These are phyloP conservation scores for Xenotilapia flavipinnis DNA, from an alignment of 2,113 vertebrate genomes.

Conservation along the genomic window DNA sequence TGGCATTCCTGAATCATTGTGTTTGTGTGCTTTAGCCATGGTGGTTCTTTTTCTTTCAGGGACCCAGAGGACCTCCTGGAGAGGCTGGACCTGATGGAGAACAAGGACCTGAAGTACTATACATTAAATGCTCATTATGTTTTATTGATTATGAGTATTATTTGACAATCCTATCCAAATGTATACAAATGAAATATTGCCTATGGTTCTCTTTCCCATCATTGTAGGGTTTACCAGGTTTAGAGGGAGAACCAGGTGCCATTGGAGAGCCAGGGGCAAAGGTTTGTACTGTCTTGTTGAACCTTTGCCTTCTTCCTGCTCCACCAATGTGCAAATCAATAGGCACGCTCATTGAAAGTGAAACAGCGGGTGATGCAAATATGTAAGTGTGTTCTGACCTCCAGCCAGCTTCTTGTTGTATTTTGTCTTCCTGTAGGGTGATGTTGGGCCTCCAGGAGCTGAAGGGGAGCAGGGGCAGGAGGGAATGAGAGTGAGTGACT, in stretches of 20 bases:
- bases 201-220: background rate
- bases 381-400: background rate
- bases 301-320: background rate
- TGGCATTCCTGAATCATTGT: background rate
- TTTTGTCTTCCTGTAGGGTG: conserved; percentile 72
- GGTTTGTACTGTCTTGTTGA: conserved; percentile 61
- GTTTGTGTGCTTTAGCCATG: background rate
- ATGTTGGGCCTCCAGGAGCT: conserved; percentile 72
- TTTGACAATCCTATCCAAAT: background rate
- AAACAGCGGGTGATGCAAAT: background rate
- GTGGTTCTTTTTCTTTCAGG: conserved; percentile 71
- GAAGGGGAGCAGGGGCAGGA: conserved; percentile 79
- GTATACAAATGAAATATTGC: background rate
- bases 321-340: background rate
- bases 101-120: conserved; percentile 82
- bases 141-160: background rate
- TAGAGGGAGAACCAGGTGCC: conserved; percentile 84
- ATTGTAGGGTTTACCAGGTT: conserved; percentile 82
- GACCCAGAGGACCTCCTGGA: conserved; percentile 82
- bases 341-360: background rate
- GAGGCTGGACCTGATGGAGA: conserved; percentile 84
- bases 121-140: background rate
- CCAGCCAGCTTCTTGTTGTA: background rate
- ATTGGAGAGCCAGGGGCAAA: conserved; percentile 84
- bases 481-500: conserved; percentile 80